phyloP scores from a whole-genome alignment of 2,797 vertebrate species.

The Hyperoplus immaculatus region DNA sequence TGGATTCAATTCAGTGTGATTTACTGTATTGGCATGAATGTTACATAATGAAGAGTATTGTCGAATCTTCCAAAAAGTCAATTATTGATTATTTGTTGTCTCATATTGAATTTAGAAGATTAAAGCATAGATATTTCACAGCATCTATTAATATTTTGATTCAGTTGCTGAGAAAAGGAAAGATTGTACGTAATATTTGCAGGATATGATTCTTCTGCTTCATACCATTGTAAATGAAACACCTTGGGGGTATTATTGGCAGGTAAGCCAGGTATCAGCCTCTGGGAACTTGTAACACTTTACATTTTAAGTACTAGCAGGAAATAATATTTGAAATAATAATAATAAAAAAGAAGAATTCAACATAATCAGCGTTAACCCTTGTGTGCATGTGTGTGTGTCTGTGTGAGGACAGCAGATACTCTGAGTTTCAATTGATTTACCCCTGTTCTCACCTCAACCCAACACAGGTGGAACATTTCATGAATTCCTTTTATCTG shows the following conservation, averaged over 20 bases:
- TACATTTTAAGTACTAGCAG: background rate
- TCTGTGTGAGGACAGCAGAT: background rate
- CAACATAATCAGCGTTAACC: background rate
- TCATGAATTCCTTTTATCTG: slow-evolving; percentile 21
- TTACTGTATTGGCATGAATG: slow-evolving; percentile 27
- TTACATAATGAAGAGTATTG: slow-evolving; percentile 43
- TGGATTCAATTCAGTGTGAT: slow-evolving; percentile 68
- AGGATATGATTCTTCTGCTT: background rate
- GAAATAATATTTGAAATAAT: background rate
- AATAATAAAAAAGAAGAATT: background rate
- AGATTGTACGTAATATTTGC: background rate
- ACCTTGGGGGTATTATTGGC: background rate
- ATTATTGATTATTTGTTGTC: background rate
- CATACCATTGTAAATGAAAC: slow-evolving; percentile 1
- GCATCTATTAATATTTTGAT: background rate
- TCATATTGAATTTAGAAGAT: slow-evolving; percentile 19
- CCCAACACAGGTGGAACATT: slow-evolving; percentile 11
- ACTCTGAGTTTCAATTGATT: slow-evolving; percentile 10
- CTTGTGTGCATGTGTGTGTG: background rate
- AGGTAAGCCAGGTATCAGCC: background rate
- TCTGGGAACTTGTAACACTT: background rate
- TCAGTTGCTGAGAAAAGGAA: slow-evolving; percentile 1
- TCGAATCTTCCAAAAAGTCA: too few species aligned
- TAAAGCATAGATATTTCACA: background rate
- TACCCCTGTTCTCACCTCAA: slow-evolving; percentile 20